These are phyloP conservation scores for Bombus haemorrhoidalis DNA, from an alignment of 1,140 invertebrate genomes.

Conservation along the genomic window DNA sequence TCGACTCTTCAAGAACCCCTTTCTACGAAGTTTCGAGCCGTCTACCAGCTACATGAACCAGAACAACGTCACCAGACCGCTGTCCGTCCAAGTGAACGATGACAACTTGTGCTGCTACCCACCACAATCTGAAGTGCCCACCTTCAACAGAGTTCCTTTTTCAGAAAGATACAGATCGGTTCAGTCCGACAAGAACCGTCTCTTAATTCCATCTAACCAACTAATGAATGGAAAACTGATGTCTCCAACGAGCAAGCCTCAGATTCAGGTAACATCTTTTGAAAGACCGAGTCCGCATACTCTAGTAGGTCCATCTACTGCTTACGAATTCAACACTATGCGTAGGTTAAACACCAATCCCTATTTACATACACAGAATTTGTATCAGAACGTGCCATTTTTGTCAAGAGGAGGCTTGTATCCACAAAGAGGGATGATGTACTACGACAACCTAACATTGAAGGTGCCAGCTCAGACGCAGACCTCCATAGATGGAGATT, in stretches of 20 bases:
- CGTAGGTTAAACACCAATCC: constrained; percentile 65
- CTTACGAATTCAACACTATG: constrained; percentile 66
- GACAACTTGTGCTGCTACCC: constrained; percentile 37
- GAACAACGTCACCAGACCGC: constrained; percentile 61
- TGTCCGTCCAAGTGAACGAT: constrained; percentile 71
- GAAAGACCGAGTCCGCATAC: constrained; percentile 77
- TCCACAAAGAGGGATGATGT: constrained; percentile 64
- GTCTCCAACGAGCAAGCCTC: constrained; percentile 8
- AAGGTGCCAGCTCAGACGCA: constrained; percentile 76
- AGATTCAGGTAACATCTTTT: constrained; percentile 78
- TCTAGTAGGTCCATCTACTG: constrained; percentile 66
- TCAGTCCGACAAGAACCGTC: constrained; percentile 38
- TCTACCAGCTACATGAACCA: constrained; percentile 33
- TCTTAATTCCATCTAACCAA: constrained; percentile 55
- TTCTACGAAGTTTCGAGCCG: constrained; percentile 73
- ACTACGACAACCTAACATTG: constrained; percentile 65
- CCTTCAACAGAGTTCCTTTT: constrained; percentile 17
- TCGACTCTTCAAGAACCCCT: constrained; percentile 75
- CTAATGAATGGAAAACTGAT: constrained; percentile 25
- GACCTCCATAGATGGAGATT: constrained; percentile 69
- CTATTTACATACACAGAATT: constrained; percentile 51
- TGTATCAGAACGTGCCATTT: constrained; percentile 73
- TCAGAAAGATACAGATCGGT: constrained; percentile 28
- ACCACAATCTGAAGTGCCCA: constrained; percentile 2
- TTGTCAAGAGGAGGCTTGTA: constrained; percentile 62